Conservation (phyloP, 2,113 vertebrate species). For the Ophiodon elongatus region DNA sequence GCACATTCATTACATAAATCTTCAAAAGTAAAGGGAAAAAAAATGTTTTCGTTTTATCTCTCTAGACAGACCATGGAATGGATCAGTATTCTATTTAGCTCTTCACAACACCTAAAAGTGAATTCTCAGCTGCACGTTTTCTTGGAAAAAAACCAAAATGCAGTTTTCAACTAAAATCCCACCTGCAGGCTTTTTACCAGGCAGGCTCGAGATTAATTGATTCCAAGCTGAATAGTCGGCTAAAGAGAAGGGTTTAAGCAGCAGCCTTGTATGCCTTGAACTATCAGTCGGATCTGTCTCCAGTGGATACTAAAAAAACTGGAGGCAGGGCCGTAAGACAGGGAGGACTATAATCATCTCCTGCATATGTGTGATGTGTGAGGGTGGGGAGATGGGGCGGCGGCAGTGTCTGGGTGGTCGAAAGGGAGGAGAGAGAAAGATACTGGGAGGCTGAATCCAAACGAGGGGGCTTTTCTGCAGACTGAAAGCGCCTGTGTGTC, state of each 20-base stretch:
- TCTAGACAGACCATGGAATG: constrained; percentile 45
- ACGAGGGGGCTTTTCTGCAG: constrained; percentile 73
- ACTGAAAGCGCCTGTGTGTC: constrained; percentile 76
- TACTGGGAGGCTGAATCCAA: constrained; percentile 78
- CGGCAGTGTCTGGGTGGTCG: constrained; percentile 86
- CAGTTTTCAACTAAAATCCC: constrained; percentile 65
- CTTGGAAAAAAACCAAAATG: constrained; percentile 55
- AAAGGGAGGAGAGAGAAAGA: constrained; percentile 71
- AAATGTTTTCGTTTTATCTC: constrained; percentile 32
- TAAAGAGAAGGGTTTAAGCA: constrained; percentile 77
- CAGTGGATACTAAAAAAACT: constrained; percentile 75
- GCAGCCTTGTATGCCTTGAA: constrained; percentile 69
- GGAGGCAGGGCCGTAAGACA: constrained; percentile 76
- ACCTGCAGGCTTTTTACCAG: constrained; percentile 71
- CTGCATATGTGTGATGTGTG: constrained; percentile 74
- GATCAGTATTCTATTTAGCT: constrained; percentile 68
- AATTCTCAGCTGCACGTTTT: constrained; percentile 49
- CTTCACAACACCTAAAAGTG: constrained; percentile 59
- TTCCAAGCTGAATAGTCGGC: constrained; percentile 71
- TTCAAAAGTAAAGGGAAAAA: constrained; percentile 48
- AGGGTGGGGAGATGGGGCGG: constrained; percentile 71
- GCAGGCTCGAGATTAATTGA: constrained; percentile 74
- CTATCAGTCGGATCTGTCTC: constrained; percentile 75
- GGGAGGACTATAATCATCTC: constrained; percentile 80
- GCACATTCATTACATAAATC: constrained; percentile 56